phyloP scores from a whole-genome alignment of 1,140 invertebrate genomes.

The Drosophila nigrodunni region DNA sequence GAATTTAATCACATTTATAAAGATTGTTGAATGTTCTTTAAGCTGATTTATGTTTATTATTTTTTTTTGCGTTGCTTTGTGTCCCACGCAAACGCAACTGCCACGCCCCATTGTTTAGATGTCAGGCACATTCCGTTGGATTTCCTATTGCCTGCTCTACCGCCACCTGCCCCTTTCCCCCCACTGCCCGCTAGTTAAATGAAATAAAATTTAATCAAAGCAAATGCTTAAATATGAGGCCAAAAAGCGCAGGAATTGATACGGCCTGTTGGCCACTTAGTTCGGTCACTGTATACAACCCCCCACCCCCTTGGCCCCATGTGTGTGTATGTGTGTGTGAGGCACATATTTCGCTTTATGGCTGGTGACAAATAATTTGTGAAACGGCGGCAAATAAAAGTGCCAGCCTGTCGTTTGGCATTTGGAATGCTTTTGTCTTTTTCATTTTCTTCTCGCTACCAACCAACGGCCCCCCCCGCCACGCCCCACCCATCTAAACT shows the following conservation, averaged over 20 bases:
- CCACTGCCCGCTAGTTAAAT: conserved; percentile 34
- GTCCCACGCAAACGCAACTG: conserved; percentile 44
- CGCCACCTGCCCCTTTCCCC: neutral
- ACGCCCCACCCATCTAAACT: neutral
- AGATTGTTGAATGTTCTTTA: conserved; percentile 74
- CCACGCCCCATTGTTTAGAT: conserved; percentile 51
- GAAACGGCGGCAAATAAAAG: conserved; percentile 78
- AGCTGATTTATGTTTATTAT: conserved; percentile 71
- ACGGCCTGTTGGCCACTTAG: conserved; percentile 77
- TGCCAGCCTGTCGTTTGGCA: conserved; percentile 62
- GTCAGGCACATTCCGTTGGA: conserved; percentile 54
- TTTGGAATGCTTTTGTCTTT: conserved; percentile 74
- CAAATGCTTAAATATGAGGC: conserved; percentile 55
- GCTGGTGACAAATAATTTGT: conserved; percentile 81
- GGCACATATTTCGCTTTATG: conserved; percentile 67
- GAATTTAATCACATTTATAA: conserved; percentile 60
- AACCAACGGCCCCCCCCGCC: neutral
- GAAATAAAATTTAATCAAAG: conserved; percentile 65
- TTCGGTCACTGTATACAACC: conserved; percentile 11
- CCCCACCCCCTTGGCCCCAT: neutral
- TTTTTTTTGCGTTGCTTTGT: conserved; percentile 11
- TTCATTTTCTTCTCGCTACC: neutral
- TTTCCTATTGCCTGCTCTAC: neutral
- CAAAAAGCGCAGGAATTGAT: conserved; percentile 74
- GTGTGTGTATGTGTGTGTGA: conserved; percentile 28